Base-by-base conservation (phyloP, 2,113 vertebrate species). In the Mus pahari region DNA sequence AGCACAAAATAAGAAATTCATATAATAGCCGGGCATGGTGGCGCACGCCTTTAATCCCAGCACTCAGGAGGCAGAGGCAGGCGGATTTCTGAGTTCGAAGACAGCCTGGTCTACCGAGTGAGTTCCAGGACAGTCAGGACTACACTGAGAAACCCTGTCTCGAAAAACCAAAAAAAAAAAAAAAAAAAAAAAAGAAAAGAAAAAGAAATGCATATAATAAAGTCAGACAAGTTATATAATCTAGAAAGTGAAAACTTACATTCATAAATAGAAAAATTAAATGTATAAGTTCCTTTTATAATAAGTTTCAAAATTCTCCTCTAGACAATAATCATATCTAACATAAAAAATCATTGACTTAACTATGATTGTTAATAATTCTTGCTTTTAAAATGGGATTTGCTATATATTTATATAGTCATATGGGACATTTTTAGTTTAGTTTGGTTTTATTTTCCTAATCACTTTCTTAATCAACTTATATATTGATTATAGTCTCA, bases 191-290 rank as follows among this genome's bases (percentile, higher is more conserved):
- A 83, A 83, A 26, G 83, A 10, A 42, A 20, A 90, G 83, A 90
- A 3, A 66, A 48, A 48, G 48, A 48, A 95, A 92, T 60, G 17
- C 60, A 64, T 28, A 92, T 24, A 87, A 60, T 64, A 62, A 19
- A 86, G 53, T 71, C 71, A 33, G 28, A 62, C 3, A 75, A 42
- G 1, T 74, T 86, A 81, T 16, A 86, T 42, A 64, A 92, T 31
- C 64, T 70, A 26, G 28, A 92, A 81, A 95, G 74, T 55, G 55
- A 89, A 95, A 73, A 84, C 89, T 4, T 13, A 95, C 16, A 28
- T 45, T 91, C 53, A 94, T 17, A 95, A 84, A 93, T 0, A 93
- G 48, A 88, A 96, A 89, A 53, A 58, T 58, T 48, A 53, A 93
- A 53, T 45, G 82, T 6, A n/a, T 73, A 50, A n/a, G 5, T 88